A percentile compares a stretch with the other conserved stretches of the same genome.
Conservation (phyloP, 2,113 vertebrate species). For the Sardina pilchardus region DNA sequence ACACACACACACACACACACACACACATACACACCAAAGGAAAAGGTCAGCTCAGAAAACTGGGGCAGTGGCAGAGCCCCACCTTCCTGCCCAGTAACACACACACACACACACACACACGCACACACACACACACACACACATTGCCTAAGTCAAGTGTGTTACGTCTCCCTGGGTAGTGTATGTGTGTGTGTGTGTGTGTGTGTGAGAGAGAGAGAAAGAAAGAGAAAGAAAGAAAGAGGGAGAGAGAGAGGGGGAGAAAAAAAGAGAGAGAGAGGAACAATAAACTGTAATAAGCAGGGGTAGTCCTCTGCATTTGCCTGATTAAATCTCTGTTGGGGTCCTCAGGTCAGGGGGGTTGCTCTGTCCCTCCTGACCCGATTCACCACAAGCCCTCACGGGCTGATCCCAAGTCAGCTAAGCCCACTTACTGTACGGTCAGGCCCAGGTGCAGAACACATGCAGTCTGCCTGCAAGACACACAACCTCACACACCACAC, state of each 20-base stretch:
- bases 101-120: not conserved
- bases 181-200: too few relatives aligned
- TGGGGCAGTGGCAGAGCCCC: not conserved
- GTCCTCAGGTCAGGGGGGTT: not conserved
- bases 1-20: too few relatives aligned
- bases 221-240: too few relatives aligned
- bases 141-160: too few relatives aligned
- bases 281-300: not conserved
- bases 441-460: conserved; percentile 3
- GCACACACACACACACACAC: too few relatives aligned
- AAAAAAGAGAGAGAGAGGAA: too few relatives aligned
- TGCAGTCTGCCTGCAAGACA: not conserved
- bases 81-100: not conserved
- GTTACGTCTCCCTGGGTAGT: too few relatives aligned
- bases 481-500: not conserved
- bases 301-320: not conserved
- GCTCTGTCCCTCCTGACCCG: too few relatives aligned
- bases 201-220: too few relatives aligned
- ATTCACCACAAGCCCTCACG: too few relatives aligned
- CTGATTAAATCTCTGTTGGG: not conserved
- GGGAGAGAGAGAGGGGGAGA: too few relatives aligned
- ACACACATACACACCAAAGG: not conserved
- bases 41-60: not conserved
- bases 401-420: conserved; percentile 9
- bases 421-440: not conserved